A percentile compares a stretch with the other conserved stretches of the same genome.
These are phyloP conservation scores for Teleogryllus occipitalis DNA, from an alignment of 1,140 invertebrate species.

Conservation along the genomic window DNA sequence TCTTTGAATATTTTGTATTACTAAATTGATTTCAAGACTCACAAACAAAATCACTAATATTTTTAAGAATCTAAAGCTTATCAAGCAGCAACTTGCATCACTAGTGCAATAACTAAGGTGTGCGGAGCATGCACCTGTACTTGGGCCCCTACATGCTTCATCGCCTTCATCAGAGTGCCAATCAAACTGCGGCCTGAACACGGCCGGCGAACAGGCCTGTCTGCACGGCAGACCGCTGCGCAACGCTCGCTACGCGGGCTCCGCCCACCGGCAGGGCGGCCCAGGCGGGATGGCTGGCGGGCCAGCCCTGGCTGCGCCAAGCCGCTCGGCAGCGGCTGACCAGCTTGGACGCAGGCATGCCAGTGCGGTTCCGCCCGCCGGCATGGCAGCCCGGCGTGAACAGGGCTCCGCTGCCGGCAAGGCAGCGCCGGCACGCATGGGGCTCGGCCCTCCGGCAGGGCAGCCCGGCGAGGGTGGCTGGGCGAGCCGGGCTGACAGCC, in stretches of 20 bases:
- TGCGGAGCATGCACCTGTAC: constrained; percentile 16
- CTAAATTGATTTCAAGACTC: background rate
- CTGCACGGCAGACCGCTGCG: constrained; percentile 1
- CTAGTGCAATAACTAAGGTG: background rate
- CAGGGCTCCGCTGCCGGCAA: no score
- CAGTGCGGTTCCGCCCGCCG: background rate
- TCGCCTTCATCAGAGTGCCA: constrained; percentile 12
- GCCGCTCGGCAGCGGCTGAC: background rate
- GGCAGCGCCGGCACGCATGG: background rate
- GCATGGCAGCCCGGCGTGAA: background rate
- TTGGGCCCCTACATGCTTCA: constrained; percentile 8
- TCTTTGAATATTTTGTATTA: no score
- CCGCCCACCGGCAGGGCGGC: background rate
- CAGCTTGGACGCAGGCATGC: background rate
- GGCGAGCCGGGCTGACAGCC: background rate
- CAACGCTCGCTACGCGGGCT: background rate
- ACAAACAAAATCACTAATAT: background rate
- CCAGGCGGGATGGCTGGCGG: background rate
- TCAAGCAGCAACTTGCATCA: background rate
- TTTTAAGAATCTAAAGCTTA: background rate
- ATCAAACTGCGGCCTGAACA: constrained; percentile 7
- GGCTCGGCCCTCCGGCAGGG: background rate
- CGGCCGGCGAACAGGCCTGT: constrained; percentile 8
- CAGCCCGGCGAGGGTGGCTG: background rate
- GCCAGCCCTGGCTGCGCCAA: background rate